Evolutionary conservation across 2,888 invertebrate genomes (phyloP).

Genomic region (Andricus curvator): DNA sequence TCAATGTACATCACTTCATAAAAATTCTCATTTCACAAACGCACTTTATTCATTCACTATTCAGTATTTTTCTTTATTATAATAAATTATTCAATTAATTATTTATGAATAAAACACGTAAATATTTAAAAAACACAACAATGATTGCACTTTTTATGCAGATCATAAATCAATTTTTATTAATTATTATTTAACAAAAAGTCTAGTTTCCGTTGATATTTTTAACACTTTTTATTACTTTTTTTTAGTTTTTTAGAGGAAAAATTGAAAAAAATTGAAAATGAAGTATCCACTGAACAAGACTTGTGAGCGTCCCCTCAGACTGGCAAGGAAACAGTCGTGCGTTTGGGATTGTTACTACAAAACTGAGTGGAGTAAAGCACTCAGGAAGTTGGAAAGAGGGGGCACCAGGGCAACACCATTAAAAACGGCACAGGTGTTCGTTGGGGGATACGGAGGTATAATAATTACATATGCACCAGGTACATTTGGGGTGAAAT

Average conservation of each 20-base stretch:
- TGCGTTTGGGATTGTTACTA: constrained; percentile 59
- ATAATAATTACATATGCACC: constrained; percentile 49
- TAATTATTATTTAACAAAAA: not conserved
- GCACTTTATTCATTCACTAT: not conserved
- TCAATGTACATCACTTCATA: not conserved
- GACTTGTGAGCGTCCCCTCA: constrained; percentile 6
- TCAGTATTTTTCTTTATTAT: not conserved
- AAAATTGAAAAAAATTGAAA: not conserved
- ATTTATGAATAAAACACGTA: not conserved
- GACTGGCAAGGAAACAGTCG: constrained; percentile 58
- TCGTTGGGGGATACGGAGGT: constrained; percentile 57
- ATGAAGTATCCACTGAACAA: not conserved
- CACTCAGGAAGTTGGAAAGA: constrained; percentile 61
- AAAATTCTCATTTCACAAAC: not conserved
- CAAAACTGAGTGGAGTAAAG: constrained; percentile 61
- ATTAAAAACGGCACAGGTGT: constrained; percentile 63
- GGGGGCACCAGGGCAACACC: constrained; percentile 55
- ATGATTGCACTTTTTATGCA: not conserved
- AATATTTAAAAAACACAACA: not conserved
- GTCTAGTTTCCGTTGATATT: not conserved
- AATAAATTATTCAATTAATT: not conserved
- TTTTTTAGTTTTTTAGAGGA: not conserved
- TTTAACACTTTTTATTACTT: not conserved
- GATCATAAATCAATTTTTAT: not conserved
- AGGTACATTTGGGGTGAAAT: constrained; percentile 35